Conservation (phyloP, 2,888 invertebrate genomes). For the Cosmia trapezina region DNA sequence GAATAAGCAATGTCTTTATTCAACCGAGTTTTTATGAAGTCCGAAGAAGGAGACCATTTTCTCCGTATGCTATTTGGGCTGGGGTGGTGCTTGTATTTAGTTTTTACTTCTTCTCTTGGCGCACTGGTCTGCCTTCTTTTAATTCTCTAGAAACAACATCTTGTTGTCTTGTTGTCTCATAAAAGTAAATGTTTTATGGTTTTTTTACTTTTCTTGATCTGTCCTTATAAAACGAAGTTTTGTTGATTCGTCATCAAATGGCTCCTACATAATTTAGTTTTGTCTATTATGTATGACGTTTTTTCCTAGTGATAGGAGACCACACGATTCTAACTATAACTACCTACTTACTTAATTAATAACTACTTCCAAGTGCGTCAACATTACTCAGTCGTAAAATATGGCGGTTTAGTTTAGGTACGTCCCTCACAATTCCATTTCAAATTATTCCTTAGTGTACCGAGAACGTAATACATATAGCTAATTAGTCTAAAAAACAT, state of each 20-base stretch:
- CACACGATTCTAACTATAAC: background rate
- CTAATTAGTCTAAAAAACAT: background rate
- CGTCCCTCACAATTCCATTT: background rate
- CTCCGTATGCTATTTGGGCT: background rate
- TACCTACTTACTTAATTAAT: no score
- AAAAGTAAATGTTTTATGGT: no score
- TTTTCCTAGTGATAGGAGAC: background rate
- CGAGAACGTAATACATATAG: background rate
- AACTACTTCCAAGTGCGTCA: background rate
- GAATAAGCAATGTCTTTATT: background rate
- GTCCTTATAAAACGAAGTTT: no score
- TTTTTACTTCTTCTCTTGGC: background rate
- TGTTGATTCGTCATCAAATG: background rate
- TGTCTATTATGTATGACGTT: background rate
- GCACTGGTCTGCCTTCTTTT: background rate
- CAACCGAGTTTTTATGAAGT: constrained; percentile 5
- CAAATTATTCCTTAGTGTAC: background rate
- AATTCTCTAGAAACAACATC: background rate
- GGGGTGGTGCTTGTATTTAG: no score
- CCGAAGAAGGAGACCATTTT: background rate
- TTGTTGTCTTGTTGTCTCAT: background rate
- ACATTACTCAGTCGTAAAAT: background rate
- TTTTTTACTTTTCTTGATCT: no score
- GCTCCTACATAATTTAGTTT: background rate
- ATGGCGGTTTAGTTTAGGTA: background rate